A percentile compares a stretch with the other conserved stretches of the same genome.
Evolutionary conservation across 35 echinoderm and acorn worm species (phyloP).

Genomic region (Apostichopus japonicus): DNA sequence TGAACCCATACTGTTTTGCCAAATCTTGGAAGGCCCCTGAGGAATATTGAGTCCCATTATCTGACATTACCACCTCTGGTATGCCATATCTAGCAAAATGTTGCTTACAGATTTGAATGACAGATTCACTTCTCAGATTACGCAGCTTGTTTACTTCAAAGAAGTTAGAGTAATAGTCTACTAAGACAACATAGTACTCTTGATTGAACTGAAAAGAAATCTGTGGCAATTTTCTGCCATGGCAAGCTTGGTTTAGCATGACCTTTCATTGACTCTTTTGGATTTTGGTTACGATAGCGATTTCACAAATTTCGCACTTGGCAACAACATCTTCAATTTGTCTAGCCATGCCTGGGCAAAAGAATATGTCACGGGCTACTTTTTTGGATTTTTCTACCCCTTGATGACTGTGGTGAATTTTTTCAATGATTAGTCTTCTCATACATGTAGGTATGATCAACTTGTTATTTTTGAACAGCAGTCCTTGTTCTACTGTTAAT

Average conservation of each 20-base stretch:
- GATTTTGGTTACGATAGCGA: neutral
- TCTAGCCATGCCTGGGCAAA: conserved; percentile 39
- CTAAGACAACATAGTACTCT: conserved; percentile 53
- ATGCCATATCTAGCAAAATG: conserved; percentile 24
- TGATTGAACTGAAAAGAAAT: conserved; percentile 45
- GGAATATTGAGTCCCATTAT: conserved; percentile 3
- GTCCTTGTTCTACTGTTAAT: neutral
- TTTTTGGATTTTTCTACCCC: conserved; percentile 44
- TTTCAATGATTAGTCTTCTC: conserved; percentile 18
- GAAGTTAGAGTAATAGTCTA: conserved; percentile 77
- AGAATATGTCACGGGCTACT: conserved; percentile 34
- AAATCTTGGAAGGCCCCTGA: neutral
- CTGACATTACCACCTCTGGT: neutral
- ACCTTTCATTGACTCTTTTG: conserved; percentile 43
- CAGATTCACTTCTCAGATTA: neutral
- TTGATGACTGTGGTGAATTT: conserved; percentile 55
- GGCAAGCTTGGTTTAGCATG: conserved; percentile 35
- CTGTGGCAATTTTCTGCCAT: conserved; percentile 61
- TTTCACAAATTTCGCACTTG: conserved; percentile 41
- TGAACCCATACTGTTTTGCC: neutral
- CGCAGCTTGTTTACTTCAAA: conserved; percentile 58
- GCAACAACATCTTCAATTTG: conserved; percentile 46
- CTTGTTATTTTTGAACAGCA: conserved; percentile 39
- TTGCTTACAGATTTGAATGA: conserved; percentile 10
- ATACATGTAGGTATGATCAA: conserved; percentile 4